Evolutionary conservation across 1,140 invertebrate genomes (phyloP), one percentile per base, ranked within the genome.

Genomic region (Venustaconcha ellipsiformis): DNA sequence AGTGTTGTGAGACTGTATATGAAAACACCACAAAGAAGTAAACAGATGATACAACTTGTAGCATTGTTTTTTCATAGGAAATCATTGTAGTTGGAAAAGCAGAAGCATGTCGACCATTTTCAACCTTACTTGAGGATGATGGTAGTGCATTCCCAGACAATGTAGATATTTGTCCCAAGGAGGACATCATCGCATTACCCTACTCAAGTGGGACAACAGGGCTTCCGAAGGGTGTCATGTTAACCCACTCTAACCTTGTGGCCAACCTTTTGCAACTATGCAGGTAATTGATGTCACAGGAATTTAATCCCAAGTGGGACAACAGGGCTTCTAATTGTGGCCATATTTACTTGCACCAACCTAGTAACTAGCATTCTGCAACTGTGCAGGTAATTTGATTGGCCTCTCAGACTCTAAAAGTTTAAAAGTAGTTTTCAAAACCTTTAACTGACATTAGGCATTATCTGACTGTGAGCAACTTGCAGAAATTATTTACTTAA

Each of bases 201-300:
- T 87, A 86, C 71, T 86, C 85, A 23, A 87, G 86, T 66, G 87
- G 87, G 5, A 88, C 87, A 0, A 88, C 86, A 5, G 87, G 87
- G n/a, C 72, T 87, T 2, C 87, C 87, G 1, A 88, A 88, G 74
- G 87, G 84, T 0, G 87, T 88, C 12, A 85, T 86, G 84, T 67
- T 88, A 17, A 86, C 84, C 18, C 85, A 88, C 68, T 66, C 76
- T n/a, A 87, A 86, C 72, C 65, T 84, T 66, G 56, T 85, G 11
- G 72, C 82, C 14, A 85, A 88, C 60, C 26, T 84, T 37, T 18
- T 72, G 60, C 80, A 84, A 65, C n/a, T 78, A 13, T 66, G 57
- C 75, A 81, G 60, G 73, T 75, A 23, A 37, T 26, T 66, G 14
- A 26, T 20, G 11, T 48, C 37, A 6, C 11, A 11, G 37, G 37